Conservation (phyloP, 1,140 invertebrate genomes). For the Lamellibrachia luymesi region DNA sequence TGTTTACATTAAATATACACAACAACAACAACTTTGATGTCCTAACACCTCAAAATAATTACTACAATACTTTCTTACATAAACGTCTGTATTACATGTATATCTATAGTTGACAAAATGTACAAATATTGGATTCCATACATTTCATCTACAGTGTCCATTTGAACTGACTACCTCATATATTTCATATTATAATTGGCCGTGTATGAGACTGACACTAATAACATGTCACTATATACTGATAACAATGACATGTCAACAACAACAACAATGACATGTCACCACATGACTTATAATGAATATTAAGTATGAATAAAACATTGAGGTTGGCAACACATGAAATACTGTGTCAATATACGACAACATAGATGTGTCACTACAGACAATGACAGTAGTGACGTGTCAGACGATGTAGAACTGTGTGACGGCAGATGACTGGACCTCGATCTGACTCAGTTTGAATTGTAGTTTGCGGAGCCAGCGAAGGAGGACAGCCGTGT, state of each 20-base stretch:
- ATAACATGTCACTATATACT: background rate
- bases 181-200: too few species aligned
- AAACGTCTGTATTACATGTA: background rate
- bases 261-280: too few species aligned
- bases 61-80: background rate
- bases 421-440: slow-evolving; percentile 89
- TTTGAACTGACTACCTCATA: too few species aligned
- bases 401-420: slow-evolving; percentile 78
- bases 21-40: background rate
- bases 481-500: slow-evolving; percentile 64
- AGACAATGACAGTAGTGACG: background rate
- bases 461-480: slow-evolving; percentile 94
- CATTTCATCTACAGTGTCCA: too few species aligned
- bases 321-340: too few species aligned
- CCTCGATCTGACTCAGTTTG: slow-evolving; percentile 96
- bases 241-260: background rate
- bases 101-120: too few species aligned
- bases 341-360: too few species aligned
- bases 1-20: background rate
- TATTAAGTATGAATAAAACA: too few species aligned
- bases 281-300: too few species aligned
- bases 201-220: background rate
- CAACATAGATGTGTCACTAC: too few species aligned
- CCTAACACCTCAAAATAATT: background rate
- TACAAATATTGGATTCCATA: too few species aligned